These are phyloP conservation scores for Archips crataeganus DNA, from an alignment of 2,888 invertebrate species.

Conservation along the genomic window DNA sequence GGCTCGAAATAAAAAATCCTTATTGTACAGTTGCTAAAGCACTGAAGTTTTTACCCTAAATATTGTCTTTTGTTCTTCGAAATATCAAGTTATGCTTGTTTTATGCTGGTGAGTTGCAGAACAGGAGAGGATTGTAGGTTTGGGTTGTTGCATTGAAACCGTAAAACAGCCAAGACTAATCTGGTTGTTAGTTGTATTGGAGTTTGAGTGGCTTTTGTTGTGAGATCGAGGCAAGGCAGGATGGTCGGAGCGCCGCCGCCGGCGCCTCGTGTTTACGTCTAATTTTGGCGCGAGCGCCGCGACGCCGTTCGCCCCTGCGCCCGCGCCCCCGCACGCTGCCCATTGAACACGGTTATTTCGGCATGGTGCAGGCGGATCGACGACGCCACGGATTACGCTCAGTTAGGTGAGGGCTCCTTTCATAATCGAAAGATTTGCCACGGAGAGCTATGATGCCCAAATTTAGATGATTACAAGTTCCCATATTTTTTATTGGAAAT, in stretches of 20 bases:
- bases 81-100: background rate
- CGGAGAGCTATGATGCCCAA: background rate
- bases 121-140: background rate
- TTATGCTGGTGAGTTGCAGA: background rate
- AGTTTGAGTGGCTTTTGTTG: slow-evolving; percentile 29
- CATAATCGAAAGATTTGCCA: slow-evolving; percentile 17
- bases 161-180: background rate
- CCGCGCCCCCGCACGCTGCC: slow-evolving; percentile 62
- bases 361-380: slow-evolving; percentile 66
- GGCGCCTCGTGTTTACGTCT: slow-evolving; percentile 83
- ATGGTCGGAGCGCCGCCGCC: slow-evolving; percentile 67
- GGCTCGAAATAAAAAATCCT: background rate
- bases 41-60: background rate
- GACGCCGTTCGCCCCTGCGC: slow-evolving; percentile 69
- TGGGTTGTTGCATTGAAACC: background rate
- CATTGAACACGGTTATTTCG: slow-evolving; percentile 84
- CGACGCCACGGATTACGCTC: slow-evolving; percentile 45
- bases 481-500: background rate
- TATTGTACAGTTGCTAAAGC: too few relatives aligned
- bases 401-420: slow-evolving; percentile 31
- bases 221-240: slow-evolving; percentile 22
- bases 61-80: background rate
- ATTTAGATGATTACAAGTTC: background rate
- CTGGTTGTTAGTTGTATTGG: slow-evolving; percentile 6
- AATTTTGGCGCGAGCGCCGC: slow-evolving; percentile 85